phyloP scores from a whole-genome alignment of 2,113 vertebrate genomes.

The Gymnorhina tibicen region DNA sequence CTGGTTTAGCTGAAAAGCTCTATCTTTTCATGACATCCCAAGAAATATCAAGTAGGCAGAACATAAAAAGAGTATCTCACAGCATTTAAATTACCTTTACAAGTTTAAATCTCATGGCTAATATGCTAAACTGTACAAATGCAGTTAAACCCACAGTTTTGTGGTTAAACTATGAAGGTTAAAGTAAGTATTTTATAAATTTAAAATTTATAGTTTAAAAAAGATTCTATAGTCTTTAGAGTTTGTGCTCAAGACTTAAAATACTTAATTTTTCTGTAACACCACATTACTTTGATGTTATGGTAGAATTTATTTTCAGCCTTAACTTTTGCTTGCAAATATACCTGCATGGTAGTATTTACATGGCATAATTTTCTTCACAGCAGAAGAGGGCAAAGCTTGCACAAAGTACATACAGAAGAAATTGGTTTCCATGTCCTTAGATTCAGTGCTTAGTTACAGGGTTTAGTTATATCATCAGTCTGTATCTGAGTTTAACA shows the following conservation, averaged over 20 bases:
- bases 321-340: background rate
- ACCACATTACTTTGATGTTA: background rate
- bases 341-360: background rate
- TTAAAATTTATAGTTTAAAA: background rate
- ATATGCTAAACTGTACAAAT: background rate
- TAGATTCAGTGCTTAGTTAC: background rate
- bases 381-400: background rate
- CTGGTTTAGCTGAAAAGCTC: background rate
- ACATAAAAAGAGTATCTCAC: background rate
- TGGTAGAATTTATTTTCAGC: background rate
- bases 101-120: background rate
- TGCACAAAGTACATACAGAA: background rate
- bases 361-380: background rate
- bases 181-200: background rate
- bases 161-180: background rate
- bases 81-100: background rate
- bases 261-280: background rate
- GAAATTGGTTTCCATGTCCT: background rate
- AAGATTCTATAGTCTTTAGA: background rate
- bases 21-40: background rate
- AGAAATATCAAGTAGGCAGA: background rate
- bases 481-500: background rate
- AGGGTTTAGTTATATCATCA: background rate
- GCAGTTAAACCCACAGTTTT: background rate
- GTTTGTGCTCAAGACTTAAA: background rate